Base-by-base conservation (phyloP, 2,797 vertebrate species). In the Jordanella pulchra region DNA sequence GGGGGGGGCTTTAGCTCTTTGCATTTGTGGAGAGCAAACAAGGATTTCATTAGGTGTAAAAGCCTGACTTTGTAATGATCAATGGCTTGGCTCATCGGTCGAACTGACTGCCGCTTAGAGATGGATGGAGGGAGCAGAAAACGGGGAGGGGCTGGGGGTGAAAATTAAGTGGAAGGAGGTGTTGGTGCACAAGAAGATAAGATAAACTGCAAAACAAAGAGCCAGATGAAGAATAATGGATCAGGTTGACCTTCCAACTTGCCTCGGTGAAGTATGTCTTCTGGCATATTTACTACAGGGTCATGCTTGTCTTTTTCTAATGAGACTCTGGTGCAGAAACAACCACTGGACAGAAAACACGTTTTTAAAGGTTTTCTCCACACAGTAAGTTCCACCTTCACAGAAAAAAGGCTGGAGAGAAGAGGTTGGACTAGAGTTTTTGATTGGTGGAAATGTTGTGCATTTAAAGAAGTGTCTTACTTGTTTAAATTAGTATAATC, bases 1-100 rank as follows among this genome's bases (percentile, higher is more conserved):
- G 69, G 35, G 48, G 42, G 48, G 53, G 14, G 25, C 55, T 51
- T 27, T 2, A 15, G 65, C 44, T 44, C 28, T 77, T 77, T 78
- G 71, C 74, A 67, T 76, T 73, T 77, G 69, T 28, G 17, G 67
- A 76, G 72, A 75, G 64, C 12, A 5, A 74, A 68, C 55, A 61
- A 27, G 50, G 73, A 80, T 87, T 90, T 89, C 77, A 89, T 89
- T 83, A 85, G 66, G 73, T 82, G 80, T 60, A 85, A 86, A 87
- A 82, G 80, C 69, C 77, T 69, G 83, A 82, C 70, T 82, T 87
- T 69, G 78, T 72, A 61, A 73, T 74, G 79, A 84, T 84, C 81
- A 76, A 75, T 86, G 69, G 72, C 44, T 35, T 9, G 45, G 77
- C 78, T 87, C 85, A 86, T 89, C 72, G 64, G 78, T 86, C 87